Evolutionary conservation across 64 coral and sea anemone genomes (phyloP), one percentile per base, ranked within the genome.

Genomic region (Porites lutea): DNA sequence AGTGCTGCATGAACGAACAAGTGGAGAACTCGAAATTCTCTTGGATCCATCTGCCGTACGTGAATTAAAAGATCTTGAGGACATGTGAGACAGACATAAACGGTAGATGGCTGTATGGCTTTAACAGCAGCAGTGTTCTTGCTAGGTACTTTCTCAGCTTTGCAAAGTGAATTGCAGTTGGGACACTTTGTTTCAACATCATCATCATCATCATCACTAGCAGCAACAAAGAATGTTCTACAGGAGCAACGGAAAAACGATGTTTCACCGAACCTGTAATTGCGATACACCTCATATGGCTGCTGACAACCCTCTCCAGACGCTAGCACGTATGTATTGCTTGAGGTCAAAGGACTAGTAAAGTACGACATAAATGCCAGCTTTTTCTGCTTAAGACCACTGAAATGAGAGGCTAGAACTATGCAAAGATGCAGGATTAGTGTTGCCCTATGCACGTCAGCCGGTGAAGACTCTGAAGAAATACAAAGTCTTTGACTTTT

Each of bases 1-100:
- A 96, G 87, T 5, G 91, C 86, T 27, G 79, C 71, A 50, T 96
- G 95, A 48, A 96, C 65, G 65, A 96, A 72, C 20, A 96, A 55
- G 60, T 90, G 95, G 13, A 93, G 44, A 48, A 90, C 71, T 47
- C 95, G 79, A 45, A 96, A 96, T 48, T 92, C 88, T 15, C 76
- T 80, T 13, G 95, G 95, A 44, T 88, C 79, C 50, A 96, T 88
- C 10, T 73, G 14, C 45, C 95, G 87, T 27, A 77, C 75, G 44
- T 59, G 53, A 37, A 93, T 67, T 15, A 53, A 79, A 18, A 21
- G 15, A 20, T 79, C 21, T 59, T 27, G n/a, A 59, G 53, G 59
- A 21, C 14, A 27, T 57, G 53, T 1, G 59, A 58, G 19, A 5
- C n/a, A 60, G n/a, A 79, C 21, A 48, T 93, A 89, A 18, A 86